Conservation (phyloP, 2,113 vertebrate genomes). For the Chaenocephalus aceratus region DNA sequence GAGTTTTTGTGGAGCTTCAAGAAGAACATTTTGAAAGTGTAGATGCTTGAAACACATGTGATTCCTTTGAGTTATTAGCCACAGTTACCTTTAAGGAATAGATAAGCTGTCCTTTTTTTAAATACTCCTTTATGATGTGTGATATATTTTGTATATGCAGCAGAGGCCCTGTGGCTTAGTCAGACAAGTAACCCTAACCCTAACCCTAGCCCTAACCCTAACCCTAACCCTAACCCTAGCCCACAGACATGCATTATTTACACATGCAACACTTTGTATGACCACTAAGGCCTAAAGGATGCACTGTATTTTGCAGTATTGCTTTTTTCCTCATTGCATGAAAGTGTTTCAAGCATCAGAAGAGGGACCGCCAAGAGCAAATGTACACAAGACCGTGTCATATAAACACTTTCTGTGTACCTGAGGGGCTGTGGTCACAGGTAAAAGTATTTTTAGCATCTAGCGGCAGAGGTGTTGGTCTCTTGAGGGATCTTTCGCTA, state of each 20-base stretch:
- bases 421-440: conserved; percentile 52
- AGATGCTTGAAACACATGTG: background rate
- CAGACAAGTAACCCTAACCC: background rate
- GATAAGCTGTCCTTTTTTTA: background rate
- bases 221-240: too few relatives aligned
- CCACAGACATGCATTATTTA: background rate
- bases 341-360: conserved; percentile 17
- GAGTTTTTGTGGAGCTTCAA: background rate
- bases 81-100: background rate
- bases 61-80: background rate
- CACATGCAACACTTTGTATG: too few relatives aligned
- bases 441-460: conserved; percentile 63
- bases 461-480: conserved; percentile 58
- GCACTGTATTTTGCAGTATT: conserved; percentile 9
- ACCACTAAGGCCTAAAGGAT: conserved; percentile 4
- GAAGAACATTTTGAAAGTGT: background rate
- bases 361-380: conserved; percentile 9
- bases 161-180: background rate
- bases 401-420: conserved; percentile 62
- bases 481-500: conserved; percentile 53
- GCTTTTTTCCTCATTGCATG: conserved; percentile 6
- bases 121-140: background rate
- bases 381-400: conserved; percentile 60
- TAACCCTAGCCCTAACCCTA: too few relatives aligned
- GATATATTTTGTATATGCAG: too few relatives aligned